Conservation (phyloP, 2,113 vertebrate species). For the Pedetes capensis region DNA sequence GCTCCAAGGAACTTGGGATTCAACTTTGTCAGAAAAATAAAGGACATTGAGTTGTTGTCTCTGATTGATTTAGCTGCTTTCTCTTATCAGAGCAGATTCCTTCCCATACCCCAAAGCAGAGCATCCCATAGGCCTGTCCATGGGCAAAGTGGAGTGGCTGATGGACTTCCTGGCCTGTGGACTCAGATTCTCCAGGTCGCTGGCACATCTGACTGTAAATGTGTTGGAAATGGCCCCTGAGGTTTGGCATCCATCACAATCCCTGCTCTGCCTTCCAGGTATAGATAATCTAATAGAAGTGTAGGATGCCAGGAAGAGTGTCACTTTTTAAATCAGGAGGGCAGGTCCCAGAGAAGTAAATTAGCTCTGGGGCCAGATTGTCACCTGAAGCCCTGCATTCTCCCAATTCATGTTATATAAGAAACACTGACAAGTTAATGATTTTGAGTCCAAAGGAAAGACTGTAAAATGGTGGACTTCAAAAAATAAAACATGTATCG, state of each 20-base stretch:
- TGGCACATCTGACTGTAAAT: background rate
- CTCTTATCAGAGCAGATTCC: background rate
- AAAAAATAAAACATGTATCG: background rate
- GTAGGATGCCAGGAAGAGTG: background rate
- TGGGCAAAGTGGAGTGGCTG: background rate
- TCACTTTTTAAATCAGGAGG: background rate
- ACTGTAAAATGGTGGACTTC: background rate
- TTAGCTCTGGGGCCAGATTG: background rate
- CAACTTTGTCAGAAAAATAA: background rate
- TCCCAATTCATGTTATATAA: background rate
- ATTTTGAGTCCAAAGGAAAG: background rate
- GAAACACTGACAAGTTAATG: background rate
- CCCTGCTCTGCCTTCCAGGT: background rate
- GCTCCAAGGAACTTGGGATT: background rate
- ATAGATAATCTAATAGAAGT: background rate
- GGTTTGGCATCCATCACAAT: background rate
- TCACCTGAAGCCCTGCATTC: background rate
- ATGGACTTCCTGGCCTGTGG: rapidly evolving
- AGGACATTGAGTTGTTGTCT: background rate
- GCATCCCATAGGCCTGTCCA: rapidly evolving
- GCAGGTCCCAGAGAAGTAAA: background rate
- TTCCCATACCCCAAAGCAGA: rapidly evolving
- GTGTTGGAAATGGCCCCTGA: background rate
- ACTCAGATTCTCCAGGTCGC: background rate
- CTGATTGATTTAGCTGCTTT: background rate